Evolutionary conservation across 2,888 invertebrate species (phyloP), one percentile per base, ranked within the genome.

Genomic region (Drosophila affinis): DNA sequence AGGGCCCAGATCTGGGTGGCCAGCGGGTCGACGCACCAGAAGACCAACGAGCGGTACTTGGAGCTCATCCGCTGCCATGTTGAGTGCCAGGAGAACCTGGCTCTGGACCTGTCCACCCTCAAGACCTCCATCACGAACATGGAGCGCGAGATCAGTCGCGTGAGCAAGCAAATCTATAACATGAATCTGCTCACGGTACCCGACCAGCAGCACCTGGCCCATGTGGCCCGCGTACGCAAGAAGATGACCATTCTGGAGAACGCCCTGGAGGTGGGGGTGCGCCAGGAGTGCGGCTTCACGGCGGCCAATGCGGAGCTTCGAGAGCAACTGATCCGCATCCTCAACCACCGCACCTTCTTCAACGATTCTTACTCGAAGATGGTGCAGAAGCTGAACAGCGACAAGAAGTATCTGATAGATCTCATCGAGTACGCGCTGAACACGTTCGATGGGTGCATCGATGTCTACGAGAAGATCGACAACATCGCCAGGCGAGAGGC

Each of bases 401-500:
- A 92, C 60, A 90, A 91, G 52, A 92, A 91, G 72, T 92, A 92
- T 69, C 80, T 92, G 0, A 84, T 90, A 6, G 91, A 92, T 62
- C 73, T 92, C 18, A 90, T 92, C 18, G 92, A 92, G 58, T 89
- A 91, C 17, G 91, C 92, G 0, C 63, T 91, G 46, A 80, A 85
- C 44, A 91, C 91, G 7, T 92, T 91, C 62, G 92, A 91, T 52
- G 89, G 89, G 51, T 90, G 90, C 62, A 90, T 90, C 9, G 91
- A 90, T 58, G 82, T 90, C 4, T 91, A 91, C 62, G 90, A 91
- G 59, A 92, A 91, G 71, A 89, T 91, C 61, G 87, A 89, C 52
- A 88, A 88, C 44, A 72, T 91, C 17, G 77, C 80, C 21, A 88
- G 87, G 63, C 84, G 90, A 3, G 87, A 90, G 56, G 47, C 72